phyloP scores from a whole-genome alignment of 2,888 invertebrate genomes.

The Mantis religiosa region DNA sequence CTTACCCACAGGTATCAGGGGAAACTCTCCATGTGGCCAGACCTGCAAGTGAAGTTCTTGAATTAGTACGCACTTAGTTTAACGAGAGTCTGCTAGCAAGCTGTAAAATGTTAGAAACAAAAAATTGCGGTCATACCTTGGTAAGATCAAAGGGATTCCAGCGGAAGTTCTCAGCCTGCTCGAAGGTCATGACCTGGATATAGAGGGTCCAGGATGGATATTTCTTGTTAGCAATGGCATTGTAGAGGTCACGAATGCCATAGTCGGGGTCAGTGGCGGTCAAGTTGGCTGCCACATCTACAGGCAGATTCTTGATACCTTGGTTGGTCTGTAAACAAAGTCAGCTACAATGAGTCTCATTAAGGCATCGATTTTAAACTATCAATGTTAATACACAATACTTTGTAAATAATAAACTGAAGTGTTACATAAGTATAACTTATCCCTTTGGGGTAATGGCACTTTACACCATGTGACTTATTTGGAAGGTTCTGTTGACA shows the following conservation, averaged over 20 bases:
- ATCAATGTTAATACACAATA: no score
- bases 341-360: background rate
- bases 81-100: no score
- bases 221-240: constrained; percentile 68
- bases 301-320: constrained; percentile 75
- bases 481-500: no score
- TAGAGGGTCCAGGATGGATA: constrained; percentile 66
- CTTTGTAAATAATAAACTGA: no score
- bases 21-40: constrained; percentile 85
- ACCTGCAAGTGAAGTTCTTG: constrained; percentile 45
- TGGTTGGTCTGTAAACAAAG: constrained; percentile 64
- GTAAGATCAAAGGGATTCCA: constrained; percentile 94
- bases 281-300: constrained; percentile 66
- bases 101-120: no score
- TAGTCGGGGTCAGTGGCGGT: constrained; percentile 83
- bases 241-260: constrained; percentile 81
- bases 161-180: constrained; percentile 71
- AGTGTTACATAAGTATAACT: no score
- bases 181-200: constrained; percentile 87
- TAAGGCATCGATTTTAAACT: no score
- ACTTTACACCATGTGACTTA: no score
- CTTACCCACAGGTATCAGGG: constrained; percentile 83
- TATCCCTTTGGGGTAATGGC: no score
- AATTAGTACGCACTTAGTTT: background rate
- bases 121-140: constrained; percentile 51